Conservation (phyloP, 2,113 vertebrate genomes). For the Pseudois nayaur region DNA sequence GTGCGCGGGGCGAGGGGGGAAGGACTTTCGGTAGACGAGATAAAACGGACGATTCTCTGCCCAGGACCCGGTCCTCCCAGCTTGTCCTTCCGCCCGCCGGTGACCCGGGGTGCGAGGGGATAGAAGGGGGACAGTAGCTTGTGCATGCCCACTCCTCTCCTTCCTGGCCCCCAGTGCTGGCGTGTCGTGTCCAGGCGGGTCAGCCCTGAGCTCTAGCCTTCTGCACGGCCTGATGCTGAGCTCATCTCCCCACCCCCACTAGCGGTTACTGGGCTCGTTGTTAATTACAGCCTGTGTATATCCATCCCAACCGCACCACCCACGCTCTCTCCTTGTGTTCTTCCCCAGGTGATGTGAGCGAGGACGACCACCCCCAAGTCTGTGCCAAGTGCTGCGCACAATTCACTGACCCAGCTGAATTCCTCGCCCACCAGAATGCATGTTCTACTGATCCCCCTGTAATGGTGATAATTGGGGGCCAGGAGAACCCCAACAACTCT, state of each 20-base stretch:
- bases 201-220: background rate
- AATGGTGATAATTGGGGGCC: constrained; percentile 73
- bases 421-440: constrained; percentile 72
- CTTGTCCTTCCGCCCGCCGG: background rate
- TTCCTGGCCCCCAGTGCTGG: background rate
- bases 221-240: background rate
- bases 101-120: background rate
- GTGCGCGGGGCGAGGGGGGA: background rate
- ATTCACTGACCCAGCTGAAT: constrained; percentile 74
- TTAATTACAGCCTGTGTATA: background rate
- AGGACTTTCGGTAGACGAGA: background rate
- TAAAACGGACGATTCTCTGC: background rate
- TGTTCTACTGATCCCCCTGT: constrained; percentile 74
- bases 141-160: background rate
- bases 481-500: constrained; percentile 67
- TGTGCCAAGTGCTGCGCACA: constrained; percentile 77
- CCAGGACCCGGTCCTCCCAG: background rate
- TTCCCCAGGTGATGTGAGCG: constrained; percentile 75
- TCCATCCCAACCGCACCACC: background rate
- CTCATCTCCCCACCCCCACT: constrained; percentile 43
- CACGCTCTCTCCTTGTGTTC: constrained; percentile 49
- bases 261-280: background rate
- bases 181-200: background rate
- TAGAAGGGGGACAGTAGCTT: background rate
- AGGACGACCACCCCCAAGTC: constrained; percentile 74